Conservation (phyloP, 2,888 invertebrate species). For the Metallyticus violacea region DNA sequence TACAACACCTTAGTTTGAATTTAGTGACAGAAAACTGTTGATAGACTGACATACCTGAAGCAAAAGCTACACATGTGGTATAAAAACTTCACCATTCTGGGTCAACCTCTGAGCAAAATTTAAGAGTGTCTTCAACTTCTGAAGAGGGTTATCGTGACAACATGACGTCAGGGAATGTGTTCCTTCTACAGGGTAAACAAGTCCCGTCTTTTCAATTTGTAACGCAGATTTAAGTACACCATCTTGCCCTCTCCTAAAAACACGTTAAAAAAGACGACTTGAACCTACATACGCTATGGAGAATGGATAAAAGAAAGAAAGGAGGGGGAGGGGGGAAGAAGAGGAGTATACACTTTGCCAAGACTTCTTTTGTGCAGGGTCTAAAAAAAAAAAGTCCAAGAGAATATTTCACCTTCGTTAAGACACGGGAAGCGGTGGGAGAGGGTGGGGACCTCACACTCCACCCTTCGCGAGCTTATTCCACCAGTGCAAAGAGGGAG, state of each 20-base stretch:
- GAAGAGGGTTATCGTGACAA: not conserved
- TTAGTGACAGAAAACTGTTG: too few species aligned
- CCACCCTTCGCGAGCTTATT: constrained; percentile 40
- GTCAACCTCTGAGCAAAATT: not conserved
- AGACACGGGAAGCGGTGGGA: constrained; percentile 26
- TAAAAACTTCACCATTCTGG: too few species aligned
- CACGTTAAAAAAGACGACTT: not conserved
- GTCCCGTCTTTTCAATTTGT: not conserved
- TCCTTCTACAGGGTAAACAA: not conserved
- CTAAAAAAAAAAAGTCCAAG: constrained; percentile 6
- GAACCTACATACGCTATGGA: not conserved
- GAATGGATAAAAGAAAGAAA: not conserved
- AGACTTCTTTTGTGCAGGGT: constrained; percentile 3
- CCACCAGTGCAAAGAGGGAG: constrained; percentile 37
- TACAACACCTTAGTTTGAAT: too few species aligned
- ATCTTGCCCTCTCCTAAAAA: not conserved
- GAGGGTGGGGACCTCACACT: constrained; percentile 33
- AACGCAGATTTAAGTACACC: not conserved
- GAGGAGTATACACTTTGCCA: not conserved
- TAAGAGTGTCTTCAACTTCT: not conserved
- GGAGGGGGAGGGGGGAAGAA: too few species aligned
- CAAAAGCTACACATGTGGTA: too few species aligned
- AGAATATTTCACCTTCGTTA: constrained; percentile 23
- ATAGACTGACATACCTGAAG: too few species aligned
- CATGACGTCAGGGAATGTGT: not conserved